Conservation (phyloP, 2,113 vertebrate species). For the Puma concolor region DNA sequence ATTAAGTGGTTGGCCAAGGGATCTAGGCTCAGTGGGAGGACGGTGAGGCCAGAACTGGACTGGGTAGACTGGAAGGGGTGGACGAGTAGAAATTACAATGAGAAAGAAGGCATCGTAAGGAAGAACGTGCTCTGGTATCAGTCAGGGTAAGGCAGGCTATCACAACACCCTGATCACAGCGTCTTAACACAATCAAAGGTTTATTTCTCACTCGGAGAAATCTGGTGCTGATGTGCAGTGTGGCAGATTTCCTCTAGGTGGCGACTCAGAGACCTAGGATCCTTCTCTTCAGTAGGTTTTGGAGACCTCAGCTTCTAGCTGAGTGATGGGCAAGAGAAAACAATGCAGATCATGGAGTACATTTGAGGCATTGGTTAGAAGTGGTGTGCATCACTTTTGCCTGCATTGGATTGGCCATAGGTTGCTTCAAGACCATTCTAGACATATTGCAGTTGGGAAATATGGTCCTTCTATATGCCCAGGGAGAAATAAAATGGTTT, state of each 20-base stretch:
- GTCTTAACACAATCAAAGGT: not conserved
- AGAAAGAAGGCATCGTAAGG: not conserved
- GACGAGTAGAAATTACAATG: not conserved
- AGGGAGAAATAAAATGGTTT: not conserved
- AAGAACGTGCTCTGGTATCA: not conserved
- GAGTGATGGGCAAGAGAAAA: not conserved
- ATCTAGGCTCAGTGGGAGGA: not conserved
- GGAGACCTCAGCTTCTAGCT: not conserved
- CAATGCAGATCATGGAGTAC: not conserved
- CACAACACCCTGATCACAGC: not conserved
- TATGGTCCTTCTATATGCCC: not conserved
- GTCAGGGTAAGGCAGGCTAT: not conserved
- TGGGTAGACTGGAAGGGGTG: not conserved
- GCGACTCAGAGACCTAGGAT: not conserved
- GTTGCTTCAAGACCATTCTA: not conserved
- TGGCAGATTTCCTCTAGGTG: not conserved
- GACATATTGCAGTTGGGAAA: not conserved
- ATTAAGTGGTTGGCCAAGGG: not conserved
- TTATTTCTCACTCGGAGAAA: not conserved
- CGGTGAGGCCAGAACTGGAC: not conserved
- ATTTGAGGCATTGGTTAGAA: not conserved
- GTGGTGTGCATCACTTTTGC: not conserved
- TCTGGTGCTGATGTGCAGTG: not conserved
- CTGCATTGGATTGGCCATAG: not conserved
- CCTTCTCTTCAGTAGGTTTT: not conserved